phyloP scores from a whole-genome alignment of 2,113 vertebrate species.

The Zeus faber region DNA sequence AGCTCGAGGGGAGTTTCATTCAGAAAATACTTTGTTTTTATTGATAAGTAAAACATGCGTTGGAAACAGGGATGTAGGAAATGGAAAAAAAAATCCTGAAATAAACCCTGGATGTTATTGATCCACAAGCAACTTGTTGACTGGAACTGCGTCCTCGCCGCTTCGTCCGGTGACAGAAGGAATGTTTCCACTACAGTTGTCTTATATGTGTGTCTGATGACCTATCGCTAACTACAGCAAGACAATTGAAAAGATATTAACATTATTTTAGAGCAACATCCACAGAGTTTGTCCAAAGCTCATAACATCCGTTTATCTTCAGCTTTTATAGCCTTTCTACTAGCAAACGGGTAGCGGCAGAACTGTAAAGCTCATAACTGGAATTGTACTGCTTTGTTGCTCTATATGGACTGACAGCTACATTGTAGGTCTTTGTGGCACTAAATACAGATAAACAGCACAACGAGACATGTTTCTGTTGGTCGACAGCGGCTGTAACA shows the following conservation, averaged over 20 bases:
- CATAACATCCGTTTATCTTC: background rate
- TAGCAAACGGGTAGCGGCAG: no score
- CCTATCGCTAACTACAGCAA: conserved; percentile 64
- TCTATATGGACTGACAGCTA: conserved; percentile 23
- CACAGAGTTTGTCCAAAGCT: no score
- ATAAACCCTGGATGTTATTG: no score
- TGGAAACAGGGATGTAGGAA: no score
- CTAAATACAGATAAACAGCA: conserved; percentile 43
- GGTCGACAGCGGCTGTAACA: background rate
- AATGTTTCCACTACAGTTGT: conserved; percentile 45
- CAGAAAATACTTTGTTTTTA: no score
- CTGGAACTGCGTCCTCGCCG: conserved; percentile 2
- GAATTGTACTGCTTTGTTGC: conserved; percentile 31
- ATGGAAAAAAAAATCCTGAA: no score
- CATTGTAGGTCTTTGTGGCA: conserved; percentile 30
- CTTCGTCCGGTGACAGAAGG: conserved; percentile 25
- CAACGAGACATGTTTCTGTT: background rate
- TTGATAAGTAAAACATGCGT: no score
- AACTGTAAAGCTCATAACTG: no score
- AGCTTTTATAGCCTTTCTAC: no score
- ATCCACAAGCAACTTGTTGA: no score
- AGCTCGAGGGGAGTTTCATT: no score
- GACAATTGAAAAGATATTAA: conserved; percentile 61
- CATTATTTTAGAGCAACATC: conserved; percentile 34
- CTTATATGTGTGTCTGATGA: conserved; percentile 31